Evolutionary conservation across 1,140 invertebrate genomes (phyloP).

Genomic region (Papilio dardanus): DNA sequence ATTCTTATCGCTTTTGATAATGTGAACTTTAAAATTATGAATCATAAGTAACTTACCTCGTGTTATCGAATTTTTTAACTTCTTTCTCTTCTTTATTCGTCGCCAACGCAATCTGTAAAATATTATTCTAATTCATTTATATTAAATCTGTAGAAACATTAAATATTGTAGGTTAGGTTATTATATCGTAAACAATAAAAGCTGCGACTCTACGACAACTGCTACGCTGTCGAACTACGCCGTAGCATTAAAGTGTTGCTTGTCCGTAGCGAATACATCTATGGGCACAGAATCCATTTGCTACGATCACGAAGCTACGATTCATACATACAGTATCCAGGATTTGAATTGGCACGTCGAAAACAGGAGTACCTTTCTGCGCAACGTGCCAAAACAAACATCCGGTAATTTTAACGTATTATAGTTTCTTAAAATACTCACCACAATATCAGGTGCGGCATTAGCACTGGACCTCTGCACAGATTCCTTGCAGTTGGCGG

Average conservation of each 20-base stretch:
- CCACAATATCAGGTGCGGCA: slow-evolving; percentile 61
- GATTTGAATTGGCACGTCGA: too few species aligned
- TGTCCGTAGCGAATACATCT: too few species aligned
- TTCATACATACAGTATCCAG: too few species aligned
- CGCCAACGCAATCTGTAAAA: slow-evolving; percentile 61
- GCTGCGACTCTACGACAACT: not conserved
- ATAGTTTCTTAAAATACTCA: slow-evolving; percentile 37
- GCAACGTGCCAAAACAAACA: too few species aligned
- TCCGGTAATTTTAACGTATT: too few species aligned
- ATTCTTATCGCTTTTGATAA: not conserved
- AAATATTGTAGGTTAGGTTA: not conserved
- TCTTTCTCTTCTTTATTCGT: slow-evolving; percentile 56
- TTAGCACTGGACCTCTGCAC: slow-evolving; percentile 41
- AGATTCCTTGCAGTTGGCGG: slow-evolving; percentile 49
- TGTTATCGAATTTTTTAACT: slow-evolving; percentile 41
- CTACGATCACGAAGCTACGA: too few species aligned
- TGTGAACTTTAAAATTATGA: too few species aligned
- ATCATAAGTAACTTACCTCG: slow-evolving; percentile 39
- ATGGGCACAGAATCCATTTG: too few species aligned
- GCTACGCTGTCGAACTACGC: not conserved
- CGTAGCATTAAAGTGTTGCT: not conserved
- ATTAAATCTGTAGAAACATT: not conserved
- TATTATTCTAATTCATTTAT: slow-evolving; percentile 1
- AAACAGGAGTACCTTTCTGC: too few species aligned
- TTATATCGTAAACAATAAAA: not conserved